phyloP scores from a whole-genome alignment of 2,113 vertebrate genomes.

The Nestor notabilis region DNA sequence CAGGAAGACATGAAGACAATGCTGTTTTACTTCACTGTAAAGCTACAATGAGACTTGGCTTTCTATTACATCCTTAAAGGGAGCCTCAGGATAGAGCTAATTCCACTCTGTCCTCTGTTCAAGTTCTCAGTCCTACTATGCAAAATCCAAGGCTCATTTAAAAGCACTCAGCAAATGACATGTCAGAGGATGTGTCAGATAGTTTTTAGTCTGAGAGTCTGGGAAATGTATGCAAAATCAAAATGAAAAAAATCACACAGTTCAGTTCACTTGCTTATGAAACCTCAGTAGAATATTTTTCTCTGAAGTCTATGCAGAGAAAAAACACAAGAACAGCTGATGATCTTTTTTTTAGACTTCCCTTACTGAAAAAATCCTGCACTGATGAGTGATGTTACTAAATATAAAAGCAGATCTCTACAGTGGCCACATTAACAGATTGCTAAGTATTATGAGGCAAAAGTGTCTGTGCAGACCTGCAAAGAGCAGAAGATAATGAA shows the following conservation, averaged over 20 bases:
- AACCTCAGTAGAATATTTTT: neutral
- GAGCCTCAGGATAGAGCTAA: neutral
- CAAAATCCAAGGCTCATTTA: neutral
- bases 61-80: neutral
- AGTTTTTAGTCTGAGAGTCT: neutral
- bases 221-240: neutral
- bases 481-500: slow-evolving; percentile 22
- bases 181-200: neutral
- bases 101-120: neutral
- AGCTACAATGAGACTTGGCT: neutral
- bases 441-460: neutral
- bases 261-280: neutral
- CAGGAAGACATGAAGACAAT: neutral
- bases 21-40: neutral
- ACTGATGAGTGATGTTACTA: neutral
- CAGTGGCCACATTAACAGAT: slow-evolving; percentile 2
- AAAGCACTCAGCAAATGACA: neutral
- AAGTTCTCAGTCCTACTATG: neutral
- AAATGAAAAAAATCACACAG: neutral
- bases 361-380: slow-evolving; percentile 9
- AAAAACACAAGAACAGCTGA: neutral
- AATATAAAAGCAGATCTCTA: slow-evolving; percentile 23
- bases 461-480: neutral
- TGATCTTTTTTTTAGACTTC: neutral
- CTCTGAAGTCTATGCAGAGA: neutral